Percentiles rank a stretch among this genome's conserved stretches.
Evolutionary conservation across 2,113 vertebrate species (phyloP).

Genomic region (Alectura lathami): DNA sequence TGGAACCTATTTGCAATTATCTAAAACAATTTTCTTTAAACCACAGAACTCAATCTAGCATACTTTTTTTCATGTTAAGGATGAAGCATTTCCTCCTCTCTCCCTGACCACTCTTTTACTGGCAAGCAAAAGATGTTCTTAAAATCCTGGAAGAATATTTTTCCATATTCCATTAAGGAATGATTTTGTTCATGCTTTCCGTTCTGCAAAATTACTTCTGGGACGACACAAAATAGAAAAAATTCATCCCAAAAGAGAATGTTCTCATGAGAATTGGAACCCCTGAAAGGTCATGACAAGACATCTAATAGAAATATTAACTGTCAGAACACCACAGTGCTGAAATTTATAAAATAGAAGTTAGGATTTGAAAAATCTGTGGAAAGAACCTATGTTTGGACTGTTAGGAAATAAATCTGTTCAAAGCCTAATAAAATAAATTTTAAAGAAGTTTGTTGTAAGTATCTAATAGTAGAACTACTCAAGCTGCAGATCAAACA

Average conservation of each 20-base stretch:
- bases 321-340: neutral
- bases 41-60: neutral
- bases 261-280: neutral
- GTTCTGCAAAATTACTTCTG: neutral
- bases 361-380: neutral
- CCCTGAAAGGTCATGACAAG: neutral
- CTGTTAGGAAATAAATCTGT: neutral
- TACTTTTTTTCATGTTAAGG: neutral
- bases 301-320: neutral
- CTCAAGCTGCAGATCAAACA: neutral
- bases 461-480: neutral
- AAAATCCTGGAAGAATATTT: neutral
- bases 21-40: neutral
- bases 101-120: neutral
- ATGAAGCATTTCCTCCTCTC: neutral
- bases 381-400: neutral
- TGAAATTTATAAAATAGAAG: neutral
- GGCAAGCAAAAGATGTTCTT: conserved; percentile 11
- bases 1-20: neutral
- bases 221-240: conserved; percentile 10
- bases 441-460: no score
- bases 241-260: neutral
- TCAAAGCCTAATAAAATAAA: neutral
- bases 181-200: conserved; percentile 20
- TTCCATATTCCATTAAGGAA: conserved; percentile 29